Evolutionary conservation across 2,797 vertebrate species (phyloP), one percentile per base, ranked within the genome.

Genomic region (Nothura maculosa): DNA sequence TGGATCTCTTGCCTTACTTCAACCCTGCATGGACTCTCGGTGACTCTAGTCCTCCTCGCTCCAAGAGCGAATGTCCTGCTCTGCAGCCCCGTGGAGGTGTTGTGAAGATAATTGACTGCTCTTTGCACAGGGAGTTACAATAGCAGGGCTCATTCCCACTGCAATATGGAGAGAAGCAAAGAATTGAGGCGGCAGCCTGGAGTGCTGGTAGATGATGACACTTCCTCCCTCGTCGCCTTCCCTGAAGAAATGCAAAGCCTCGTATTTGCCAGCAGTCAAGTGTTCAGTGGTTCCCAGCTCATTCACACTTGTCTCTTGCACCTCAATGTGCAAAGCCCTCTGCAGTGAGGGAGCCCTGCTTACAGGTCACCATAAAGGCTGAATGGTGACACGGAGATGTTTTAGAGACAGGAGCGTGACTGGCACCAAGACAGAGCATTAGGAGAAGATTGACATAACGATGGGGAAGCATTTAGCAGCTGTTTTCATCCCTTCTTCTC

Each of bases 251-350:
- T 14, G 24, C 25, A 84, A 60, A 78, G 38, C 54, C 11, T 55
- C 9, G 0, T 20, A 42, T 66, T 90, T 90, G 67, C 60, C 25
- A 28, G 20, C 40, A 50, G 58, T 12, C 4, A 64, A 72, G 55
- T 50, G 42, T 32, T 91, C 88, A 58, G 66, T 32, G 50, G 38
- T 58, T 94, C 66, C 55, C 79, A 83, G 55, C 79, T 89, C 27
- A 0, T 19, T 64, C 61, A 58, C 47, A 32, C 67, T 62, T 25
- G 17, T 68, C 20, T 42, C 61, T 64, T 80, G 72, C 84, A 86
- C 84, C 68, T 82, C 78, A 48, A 4, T 12, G 27, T 21, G 10
- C 24, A 10, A 16, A 62, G 48, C 21, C 6, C 10, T n/a, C n/a
- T 62, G 78, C 3, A 17, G 17, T 28, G 74, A 63, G 25, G 76